Evolutionary conservation across 2,113 vertebrate genomes (phyloP), one percentile per base, ranked within the genome.

Genomic region (Corvus hawaiiensis): DNA sequence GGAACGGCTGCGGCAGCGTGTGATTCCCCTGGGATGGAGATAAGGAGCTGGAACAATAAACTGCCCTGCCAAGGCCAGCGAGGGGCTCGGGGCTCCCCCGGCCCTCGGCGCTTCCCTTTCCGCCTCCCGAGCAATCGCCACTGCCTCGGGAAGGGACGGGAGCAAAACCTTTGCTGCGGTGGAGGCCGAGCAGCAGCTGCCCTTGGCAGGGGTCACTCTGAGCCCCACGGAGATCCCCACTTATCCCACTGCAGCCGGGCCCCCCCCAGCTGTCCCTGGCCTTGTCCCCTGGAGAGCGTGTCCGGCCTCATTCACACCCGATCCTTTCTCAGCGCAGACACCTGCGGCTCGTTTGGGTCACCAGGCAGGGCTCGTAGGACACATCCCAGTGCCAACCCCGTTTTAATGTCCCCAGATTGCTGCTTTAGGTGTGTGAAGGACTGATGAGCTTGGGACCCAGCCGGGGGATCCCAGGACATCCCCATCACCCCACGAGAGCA

Each of bases 31-130:
- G 48, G 84, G 56, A 24, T 2, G 7, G 26, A 61, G 87, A 56
- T 23, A 24, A 61, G 80, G 20, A 75, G 24, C 43, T 27, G 67
- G 76, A 24, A 46, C 62, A 86, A 49, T 1, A 48, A 85, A 19
- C 32, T 2, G 21, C 1, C 0, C 26, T 35, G 22, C 64, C 78
- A 22, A 41, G 54, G 58, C 16, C 5, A 1, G 21, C 2, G 22
- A n/a, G 41, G 54, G 0, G 0, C 63, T n/a, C 3, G 2, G 51
- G 79, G 54, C 23, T 77, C 27, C 20, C n/a, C 15, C 1, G 0
- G 61, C 18, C 10, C 52, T 0, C 1, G 12, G 27, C 17, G 33
- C 28, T 37, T 33, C 67, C 77, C 89, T 35, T 27, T 24, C 63
- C 1, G 0, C 54, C 13, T 7, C 6, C 73, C 7, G 6, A 49